Evolutionary conservation across 2,888 invertebrate species (phyloP).

Genomic region (Sepioteuthis lessoniana): DNA sequence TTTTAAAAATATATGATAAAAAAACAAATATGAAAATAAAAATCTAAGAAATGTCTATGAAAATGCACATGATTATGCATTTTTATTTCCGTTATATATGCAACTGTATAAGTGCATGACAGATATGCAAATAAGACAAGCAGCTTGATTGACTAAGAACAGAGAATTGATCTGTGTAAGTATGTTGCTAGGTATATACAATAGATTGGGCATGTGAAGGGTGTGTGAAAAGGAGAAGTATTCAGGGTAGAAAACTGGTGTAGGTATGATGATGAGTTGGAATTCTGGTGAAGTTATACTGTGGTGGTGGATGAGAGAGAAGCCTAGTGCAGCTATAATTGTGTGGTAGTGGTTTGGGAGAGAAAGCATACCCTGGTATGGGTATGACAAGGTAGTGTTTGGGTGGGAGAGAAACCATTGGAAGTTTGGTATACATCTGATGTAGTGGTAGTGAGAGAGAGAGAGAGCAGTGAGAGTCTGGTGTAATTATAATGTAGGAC

Average conservation of each 20-base stretch:
- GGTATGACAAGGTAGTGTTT: no score
- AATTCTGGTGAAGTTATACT: background rate
- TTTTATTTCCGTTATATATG: background rate
- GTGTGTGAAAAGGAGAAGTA: background rate
- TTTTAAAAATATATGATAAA: no score
- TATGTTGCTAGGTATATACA: background rate
- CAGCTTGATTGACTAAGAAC: background rate
- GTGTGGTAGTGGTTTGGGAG: no score
- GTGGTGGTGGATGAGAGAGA: background rate
- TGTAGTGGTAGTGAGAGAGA: no score
- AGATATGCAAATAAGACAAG: background rate
- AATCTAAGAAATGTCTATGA: background rate
- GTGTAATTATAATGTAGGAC: no score
- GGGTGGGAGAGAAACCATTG: background rate
- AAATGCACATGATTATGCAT: background rate
- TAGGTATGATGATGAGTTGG: background rate
- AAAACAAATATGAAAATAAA: background rate
- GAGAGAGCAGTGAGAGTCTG: no score
- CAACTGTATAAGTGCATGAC: background rate
- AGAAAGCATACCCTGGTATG: background rate
- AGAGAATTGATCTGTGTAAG: background rate
- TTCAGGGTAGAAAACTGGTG: background rate
- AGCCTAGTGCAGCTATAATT: background rate
- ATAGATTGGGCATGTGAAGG: no score
- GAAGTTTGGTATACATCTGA: background rate